Conservation (phyloP, 1,140 invertebrate genomes). For the Brachionus plicatilis region DNA sequence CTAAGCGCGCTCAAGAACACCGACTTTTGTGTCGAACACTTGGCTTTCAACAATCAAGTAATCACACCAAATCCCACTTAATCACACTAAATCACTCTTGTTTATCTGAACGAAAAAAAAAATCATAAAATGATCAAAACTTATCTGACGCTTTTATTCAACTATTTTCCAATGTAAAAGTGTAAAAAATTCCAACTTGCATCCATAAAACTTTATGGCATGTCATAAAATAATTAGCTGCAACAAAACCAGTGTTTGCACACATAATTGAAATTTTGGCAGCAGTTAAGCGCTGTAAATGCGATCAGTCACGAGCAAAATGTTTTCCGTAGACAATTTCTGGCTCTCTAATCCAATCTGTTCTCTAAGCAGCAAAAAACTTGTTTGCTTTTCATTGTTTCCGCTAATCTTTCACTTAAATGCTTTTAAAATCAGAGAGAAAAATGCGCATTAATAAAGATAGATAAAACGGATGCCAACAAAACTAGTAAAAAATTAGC, state of each 20-base stretch:
- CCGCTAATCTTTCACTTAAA: too few relatives aligned
- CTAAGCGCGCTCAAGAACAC: not conserved
- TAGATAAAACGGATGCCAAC: too few relatives aligned
- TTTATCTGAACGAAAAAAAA: not conserved
- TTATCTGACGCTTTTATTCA: not conserved
- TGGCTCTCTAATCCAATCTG: not conserved
- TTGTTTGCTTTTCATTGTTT: too few relatives aligned
- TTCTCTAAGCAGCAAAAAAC: not conserved
- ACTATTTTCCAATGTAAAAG: not conserved
- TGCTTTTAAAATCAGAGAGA: too few relatives aligned
- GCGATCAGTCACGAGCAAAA: not conserved
- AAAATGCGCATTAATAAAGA: too few relatives aligned
- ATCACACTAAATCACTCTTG: too few relatives aligned
- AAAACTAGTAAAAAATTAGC: too few relatives aligned
- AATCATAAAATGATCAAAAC: too few relatives aligned
- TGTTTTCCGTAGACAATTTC: not conserved
- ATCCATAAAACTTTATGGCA: not conserved
- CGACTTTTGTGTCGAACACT: constrained; percentile 29
- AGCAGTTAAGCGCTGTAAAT: not conserved
- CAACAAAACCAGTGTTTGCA: not conserved
- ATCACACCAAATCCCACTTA: too few relatives aligned
- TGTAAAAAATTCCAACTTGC: not conserved
- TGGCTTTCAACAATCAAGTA: constrained; percentile 32
- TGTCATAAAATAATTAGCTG: not conserved
- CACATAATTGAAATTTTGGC: not conserved